phyloP scores from a whole-genome alignment of 2,888 invertebrate species.

The Drosophila histrio region DNA sequence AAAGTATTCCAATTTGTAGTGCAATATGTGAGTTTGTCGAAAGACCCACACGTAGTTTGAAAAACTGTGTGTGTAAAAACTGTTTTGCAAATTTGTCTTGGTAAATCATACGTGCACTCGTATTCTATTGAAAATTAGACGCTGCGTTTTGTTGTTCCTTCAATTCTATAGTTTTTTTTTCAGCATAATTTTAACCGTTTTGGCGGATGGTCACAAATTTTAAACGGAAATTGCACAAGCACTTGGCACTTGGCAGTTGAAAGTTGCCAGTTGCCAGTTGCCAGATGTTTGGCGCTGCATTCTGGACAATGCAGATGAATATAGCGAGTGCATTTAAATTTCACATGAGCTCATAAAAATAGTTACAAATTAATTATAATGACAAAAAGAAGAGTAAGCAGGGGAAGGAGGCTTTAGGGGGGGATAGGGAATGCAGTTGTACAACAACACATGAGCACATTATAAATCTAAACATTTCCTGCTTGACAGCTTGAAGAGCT shows the following conservation, averaged over 20 bases:
- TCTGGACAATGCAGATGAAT: slow-evolving; percentile 34
- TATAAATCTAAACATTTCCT: slow-evolving; percentile 79
- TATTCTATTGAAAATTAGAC: slow-evolving; percentile 71
- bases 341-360: slow-evolving; percentile 80
- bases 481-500: slow-evolving; percentile 79
- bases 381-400: slow-evolving; percentile 57
- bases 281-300: slow-evolving; percentile 39
- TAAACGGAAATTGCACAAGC: slow-evolving; percentile 79
- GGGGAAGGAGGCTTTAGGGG: neutral
- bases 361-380: slow-evolving; percentile 81
- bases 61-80: slow-evolving; percentile 33
- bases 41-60: slow-evolving; percentile 40
- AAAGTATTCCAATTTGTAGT: neutral
- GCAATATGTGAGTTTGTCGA: slow-evolving; percentile 7
- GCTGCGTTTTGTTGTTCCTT: slow-evolving; percentile 37
- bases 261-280: slow-evolving; percentile 15
- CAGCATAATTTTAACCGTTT: slow-evolving; percentile 68
- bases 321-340: slow-evolving; percentile 71
- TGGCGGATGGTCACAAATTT: slow-evolving; percentile 72
- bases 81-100: slow-evolving; percentile 55
- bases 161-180: slow-evolving; percentile 67
- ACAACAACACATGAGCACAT: slow-evolving; percentile 57
- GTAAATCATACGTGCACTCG: slow-evolving; percentile 60
- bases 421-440: slow-evolving; percentile 7
- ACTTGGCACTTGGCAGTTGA: slow-evolving; percentile 64